Evolutionary conservation across 2,113 vertebrate species (phyloP).

Genomic region (Pygoscelis antarcticus): DNA sequence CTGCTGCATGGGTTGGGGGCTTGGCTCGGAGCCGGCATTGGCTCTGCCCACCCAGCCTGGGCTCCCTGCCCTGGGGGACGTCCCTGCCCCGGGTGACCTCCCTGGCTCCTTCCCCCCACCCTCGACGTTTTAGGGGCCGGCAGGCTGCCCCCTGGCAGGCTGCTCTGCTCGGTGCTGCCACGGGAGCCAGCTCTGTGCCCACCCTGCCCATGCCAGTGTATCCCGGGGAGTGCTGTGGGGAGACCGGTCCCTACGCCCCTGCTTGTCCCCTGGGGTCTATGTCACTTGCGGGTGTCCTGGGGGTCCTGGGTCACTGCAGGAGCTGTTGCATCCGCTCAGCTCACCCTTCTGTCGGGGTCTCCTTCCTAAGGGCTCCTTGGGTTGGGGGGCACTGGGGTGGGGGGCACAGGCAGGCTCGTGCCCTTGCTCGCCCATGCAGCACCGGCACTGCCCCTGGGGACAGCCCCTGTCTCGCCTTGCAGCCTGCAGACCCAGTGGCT

Average conservation of each 20-base stretch:
- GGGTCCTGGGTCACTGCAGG: neutral
- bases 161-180: neutral
- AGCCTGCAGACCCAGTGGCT: accelerated
- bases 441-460: neutral
- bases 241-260: accelerated
- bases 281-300: neutral
- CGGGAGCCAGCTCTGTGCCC: neutral
- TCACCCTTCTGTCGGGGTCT: accelerated
- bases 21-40: accelerated
- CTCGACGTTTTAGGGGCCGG: neutral
- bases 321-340: neutral
- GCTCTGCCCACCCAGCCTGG: neutral
- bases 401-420: neutral
- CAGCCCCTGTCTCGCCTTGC: accelerated
- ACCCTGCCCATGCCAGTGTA: accelerated
- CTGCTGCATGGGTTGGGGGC: accelerated
- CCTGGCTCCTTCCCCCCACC: neutral
- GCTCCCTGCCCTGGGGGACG: neutral
- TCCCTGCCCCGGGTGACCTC: neutral
- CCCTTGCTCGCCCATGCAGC: accelerated
- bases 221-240: neutral
- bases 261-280: neutral
- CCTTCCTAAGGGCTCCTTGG: neutral
- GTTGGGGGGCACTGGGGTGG: accelerated
- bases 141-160: neutral